Base-by-base conservation (phyloP, 2,113 vertebrate species). In the Pteronura brasiliensis region DNA sequence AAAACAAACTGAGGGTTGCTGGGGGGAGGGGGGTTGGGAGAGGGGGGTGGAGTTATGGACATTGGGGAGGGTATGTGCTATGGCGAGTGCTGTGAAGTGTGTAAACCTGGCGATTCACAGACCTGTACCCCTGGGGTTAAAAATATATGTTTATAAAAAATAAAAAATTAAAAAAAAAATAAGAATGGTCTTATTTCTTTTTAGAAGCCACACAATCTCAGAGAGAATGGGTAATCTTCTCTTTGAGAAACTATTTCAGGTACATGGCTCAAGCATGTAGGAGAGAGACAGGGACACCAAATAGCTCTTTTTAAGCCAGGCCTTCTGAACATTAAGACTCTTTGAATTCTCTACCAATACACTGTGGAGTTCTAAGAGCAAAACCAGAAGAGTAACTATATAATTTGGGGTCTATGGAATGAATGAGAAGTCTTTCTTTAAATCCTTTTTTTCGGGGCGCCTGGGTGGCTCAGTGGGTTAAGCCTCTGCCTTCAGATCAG, bases 341-440 rank as follows among this genome's bases (percentile, higher is more conserved):
- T 91, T 39, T 76, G 34, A 90, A 93, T 84, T 69, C 44, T 79
- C 79, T 61, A 94, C 6, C 52, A 89, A 77, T 23, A 55, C 3
- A 95, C 0, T 57, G 42, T 31, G 74, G 69, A 93, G 71, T 95
- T 97, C 93, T 97, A 80, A 57, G 85, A 89, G 92, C 84, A 97
- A 91, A 98, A 97, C 83, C 17, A 36, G 87, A 98, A 87, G 39
- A 63, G 39, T 69, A 94, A 97, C 79, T 86, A 59, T 74, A 94
- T 90, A 95, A 96, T 55, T 95, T 82, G 49, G 83, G 87, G 85
- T 47, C 86, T 97, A 96, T 80, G 69, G 59, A 94, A 95, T 97
- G 97, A 94, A 98, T 98, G 95, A 97, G 84, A 97, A 36, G 4
- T 39, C 59, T 85, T 88, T 79, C 47, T 92, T 95, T 10, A 87